Conservation (phyloP, 92 coral and sea anemone genomes). For the Actinostola sp. region DNA sequence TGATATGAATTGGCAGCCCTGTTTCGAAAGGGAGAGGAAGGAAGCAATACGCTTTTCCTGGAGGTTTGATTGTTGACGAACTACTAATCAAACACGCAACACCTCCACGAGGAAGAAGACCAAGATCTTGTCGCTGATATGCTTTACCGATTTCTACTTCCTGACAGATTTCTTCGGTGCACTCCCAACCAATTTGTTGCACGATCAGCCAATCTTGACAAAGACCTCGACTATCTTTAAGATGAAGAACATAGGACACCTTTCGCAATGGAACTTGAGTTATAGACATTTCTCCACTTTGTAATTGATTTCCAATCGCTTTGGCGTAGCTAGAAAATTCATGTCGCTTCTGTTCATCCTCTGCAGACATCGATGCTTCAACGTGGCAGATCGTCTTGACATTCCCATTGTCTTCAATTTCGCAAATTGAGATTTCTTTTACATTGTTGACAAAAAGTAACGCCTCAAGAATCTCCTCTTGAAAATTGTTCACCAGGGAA, state of each 20-base stretch:
- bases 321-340: constrained; percentile 46
- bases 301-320: constrained; percentile 11
- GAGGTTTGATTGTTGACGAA: not conserved
- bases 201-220: constrained; percentile 77
- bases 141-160: constrained; percentile 36
- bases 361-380: constrained; percentile 38
- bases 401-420: constrained; percentile 42
- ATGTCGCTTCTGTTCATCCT: constrained; percentile 57
- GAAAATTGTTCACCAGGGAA: constrained; percentile 49
- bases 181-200: constrained; percentile 78
- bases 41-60: constrained; percentile 77
- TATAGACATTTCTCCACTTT: constrained; percentile 21
- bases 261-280: constrained; percentile 43
- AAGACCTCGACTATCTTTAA: constrained; percentile 54
- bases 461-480: constrained; percentile 61
- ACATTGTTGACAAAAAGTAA: constrained; percentile 78
- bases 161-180: constrained; percentile 8
- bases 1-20: constrained; percentile 78
- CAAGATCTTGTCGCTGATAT: constrained; percentile 46
- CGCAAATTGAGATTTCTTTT: constrained; percentile 69
- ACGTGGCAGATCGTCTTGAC: constrained; percentile 47
- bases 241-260: constrained; percentile 57
- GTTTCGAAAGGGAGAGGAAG: constrained; percentile 83
- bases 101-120: constrained; percentile 94
- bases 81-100: constrained; percentile 61